Conservation (phyloP, 2,888 invertebrate species). For the Philhelius pedissequus region DNA sequence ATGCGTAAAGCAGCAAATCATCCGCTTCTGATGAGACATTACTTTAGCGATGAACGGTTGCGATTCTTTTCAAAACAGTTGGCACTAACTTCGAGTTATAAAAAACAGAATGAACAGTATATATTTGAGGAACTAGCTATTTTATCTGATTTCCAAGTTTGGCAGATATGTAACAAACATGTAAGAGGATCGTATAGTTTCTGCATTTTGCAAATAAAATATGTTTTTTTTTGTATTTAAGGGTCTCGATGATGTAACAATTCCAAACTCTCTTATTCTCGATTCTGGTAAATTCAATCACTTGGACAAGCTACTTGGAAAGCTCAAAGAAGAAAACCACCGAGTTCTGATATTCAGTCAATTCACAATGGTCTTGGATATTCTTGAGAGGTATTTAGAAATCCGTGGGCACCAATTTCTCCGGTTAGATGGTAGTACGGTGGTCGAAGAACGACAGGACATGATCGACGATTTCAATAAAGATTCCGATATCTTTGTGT, state of each 20-base stretch:
- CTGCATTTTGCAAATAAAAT: neutral
- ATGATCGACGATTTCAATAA: conserved; percentile 93
- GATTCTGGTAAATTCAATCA: conserved; percentile 92
- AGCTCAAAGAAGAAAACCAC: conserved; percentile 86
- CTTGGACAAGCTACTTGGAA: conserved; percentile 88
- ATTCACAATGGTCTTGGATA: conserved; percentile 96
- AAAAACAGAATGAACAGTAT: conserved; percentile 87
- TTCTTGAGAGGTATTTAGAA: conserved; percentile 92
- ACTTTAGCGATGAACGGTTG: conserved; percentile 84
- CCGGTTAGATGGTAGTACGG: conserved; percentile 94
- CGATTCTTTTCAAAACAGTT: conserved; percentile 85
- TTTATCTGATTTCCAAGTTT: conserved; percentile 95
- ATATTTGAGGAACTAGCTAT: conserved; percentile 92
- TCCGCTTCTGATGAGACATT: conserved; percentile 88
- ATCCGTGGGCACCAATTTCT: conserved; percentile 86
- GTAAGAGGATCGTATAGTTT: conserved; percentile 70
- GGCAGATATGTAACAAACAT: conserved; percentile 86
- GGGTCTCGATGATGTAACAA: conserved; percentile 82
- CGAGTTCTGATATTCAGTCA: conserved; percentile 96
- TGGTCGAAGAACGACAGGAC: conserved; percentile 91
- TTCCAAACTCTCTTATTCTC: conserved; percentile 86
- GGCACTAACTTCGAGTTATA: conserved; percentile 84
- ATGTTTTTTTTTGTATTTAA: conserved; percentile 72
- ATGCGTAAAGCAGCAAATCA: conserved; percentile 96
- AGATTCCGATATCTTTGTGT: conserved; percentile 90